Percentiles rank a stretch among this genome's conserved stretches.
These are phyloP conservation scores for Tricholauxania praeusta DNA, from an alignment of 2,888 invertebrate species.

Conservation along the genomic window DNA sequence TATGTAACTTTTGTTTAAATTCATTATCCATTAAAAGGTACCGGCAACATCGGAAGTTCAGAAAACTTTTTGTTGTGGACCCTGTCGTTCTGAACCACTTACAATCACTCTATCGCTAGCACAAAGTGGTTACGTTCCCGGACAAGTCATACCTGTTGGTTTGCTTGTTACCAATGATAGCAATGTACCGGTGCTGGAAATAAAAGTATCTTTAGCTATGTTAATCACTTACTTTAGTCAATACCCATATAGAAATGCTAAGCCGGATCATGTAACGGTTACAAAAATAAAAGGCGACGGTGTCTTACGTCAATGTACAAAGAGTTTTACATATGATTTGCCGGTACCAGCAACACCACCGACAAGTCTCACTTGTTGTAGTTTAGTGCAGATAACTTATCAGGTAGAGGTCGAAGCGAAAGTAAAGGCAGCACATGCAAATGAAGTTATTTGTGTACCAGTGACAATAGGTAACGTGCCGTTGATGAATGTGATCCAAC, in stretches of 20 bases:
- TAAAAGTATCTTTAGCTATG: constrained; percentile 42
- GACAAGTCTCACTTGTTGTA: constrained; percentile 42
- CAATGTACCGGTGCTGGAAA: constrained; percentile 63
- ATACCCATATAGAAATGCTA: constrained; percentile 46
- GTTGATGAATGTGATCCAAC: constrained; percentile 39
- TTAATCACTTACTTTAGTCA: constrained; percentile 39
- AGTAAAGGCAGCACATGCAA: constrained; percentile 41
- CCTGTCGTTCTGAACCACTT: constrained; percentile 46
- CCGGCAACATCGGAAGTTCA: constrained; percentile 38
- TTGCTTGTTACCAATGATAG: constrained; percentile 72
- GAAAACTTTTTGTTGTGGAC: constrained; percentile 46
- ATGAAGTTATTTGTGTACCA: constrained; percentile 45
- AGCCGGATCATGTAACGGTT: constrained; percentile 54
- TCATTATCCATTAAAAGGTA: constrained; percentile 33
- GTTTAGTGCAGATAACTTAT: constrained; percentile 47
- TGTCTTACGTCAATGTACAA: constrained; percentile 42
- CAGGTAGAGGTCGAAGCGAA: constrained; percentile 44
- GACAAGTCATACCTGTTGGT: constrained; percentile 44
- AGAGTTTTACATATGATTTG: constrained; percentile 36
- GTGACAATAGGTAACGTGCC: constrained; percentile 55
- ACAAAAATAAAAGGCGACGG: constrained; percentile 51
- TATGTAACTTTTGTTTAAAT: background rate
- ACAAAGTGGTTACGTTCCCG: constrained; percentile 49
- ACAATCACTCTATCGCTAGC: constrained; percentile 44
- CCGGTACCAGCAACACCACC: constrained; percentile 50